phyloP scores from a whole-genome alignment of 1,140 invertebrate genomes.

The Periplaneta americana region DNA sequence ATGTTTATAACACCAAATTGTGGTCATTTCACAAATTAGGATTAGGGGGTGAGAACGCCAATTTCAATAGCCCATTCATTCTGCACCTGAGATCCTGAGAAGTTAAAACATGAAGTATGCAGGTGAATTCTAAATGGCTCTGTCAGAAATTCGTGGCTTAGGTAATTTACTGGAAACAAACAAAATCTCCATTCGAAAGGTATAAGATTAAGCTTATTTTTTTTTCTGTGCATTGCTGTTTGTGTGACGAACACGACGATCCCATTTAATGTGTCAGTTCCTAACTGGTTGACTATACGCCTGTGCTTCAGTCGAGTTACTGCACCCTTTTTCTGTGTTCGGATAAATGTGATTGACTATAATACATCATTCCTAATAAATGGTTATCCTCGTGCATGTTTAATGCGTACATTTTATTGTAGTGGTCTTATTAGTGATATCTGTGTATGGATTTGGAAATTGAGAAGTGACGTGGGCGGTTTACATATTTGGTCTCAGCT shows the following conservation, averaged over 20 bases:
- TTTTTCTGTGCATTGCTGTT: neutral
- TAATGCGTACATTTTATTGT: neutral
- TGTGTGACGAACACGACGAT: neutral
- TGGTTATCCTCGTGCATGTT: neutral
- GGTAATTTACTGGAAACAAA: constrained; percentile 13
- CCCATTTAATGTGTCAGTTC: neutral
- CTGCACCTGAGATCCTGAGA: constrained; percentile 7
- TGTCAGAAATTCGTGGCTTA: constrained; percentile 14
- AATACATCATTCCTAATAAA: neutral
- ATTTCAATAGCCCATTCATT: constrained; percentile 12
- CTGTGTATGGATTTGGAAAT: neutral
- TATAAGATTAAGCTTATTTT: neutral
- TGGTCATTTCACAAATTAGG: neutral
- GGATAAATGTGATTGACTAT: neutral
- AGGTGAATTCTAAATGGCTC: constrained; percentile 15
- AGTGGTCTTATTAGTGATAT: neutral
- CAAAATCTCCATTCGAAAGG: constrained; percentile 12
- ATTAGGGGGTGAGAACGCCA: neutral
- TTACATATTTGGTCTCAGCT: constrained; percentile 16
- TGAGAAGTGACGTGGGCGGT: constrained; percentile 14
- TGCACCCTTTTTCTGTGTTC: neutral
- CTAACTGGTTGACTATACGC: neutral
- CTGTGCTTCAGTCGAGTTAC: neutral
- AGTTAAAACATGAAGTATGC: constrained; percentile 12
- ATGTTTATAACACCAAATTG: neutral